A percentile compares a stretch with the other conserved stretches of the same genome.
phyloP scores from a whole-genome alignment of 2,797 vertebrate genomes.

The Diglossa cyanea region DNA sequence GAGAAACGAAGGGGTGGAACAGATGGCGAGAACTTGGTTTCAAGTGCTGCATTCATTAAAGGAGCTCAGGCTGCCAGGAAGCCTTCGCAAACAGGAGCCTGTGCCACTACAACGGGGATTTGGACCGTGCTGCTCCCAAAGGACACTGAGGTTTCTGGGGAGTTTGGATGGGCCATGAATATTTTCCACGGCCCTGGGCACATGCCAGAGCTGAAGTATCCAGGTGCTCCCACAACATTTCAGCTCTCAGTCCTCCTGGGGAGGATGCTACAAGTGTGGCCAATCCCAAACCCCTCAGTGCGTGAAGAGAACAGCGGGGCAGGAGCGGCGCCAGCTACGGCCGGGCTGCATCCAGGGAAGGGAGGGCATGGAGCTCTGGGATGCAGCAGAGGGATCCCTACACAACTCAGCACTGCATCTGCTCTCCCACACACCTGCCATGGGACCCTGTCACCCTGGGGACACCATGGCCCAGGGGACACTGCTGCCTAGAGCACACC shows the following conservation, averaged over 20 bases:
- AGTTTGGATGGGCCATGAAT: background rate
- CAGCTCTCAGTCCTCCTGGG: background rate
- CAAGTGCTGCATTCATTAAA: constrained; percentile 62
- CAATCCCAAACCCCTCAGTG: background rate
- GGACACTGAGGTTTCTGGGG: background rate
- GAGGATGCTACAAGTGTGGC: fast-evolving
- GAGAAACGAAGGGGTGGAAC: constrained; percentile 54
- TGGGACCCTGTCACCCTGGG: fast-evolving
- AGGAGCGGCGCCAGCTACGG: fast-evolving
- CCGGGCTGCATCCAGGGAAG: fast-evolving
- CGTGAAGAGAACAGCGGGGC: fast-evolving
- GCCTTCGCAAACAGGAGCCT: constrained; percentile 21
- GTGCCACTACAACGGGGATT: background rate
- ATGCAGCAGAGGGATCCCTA: background rate
- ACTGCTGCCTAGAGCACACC: no score
- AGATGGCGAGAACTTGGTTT: constrained; percentile 59
- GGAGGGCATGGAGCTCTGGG: background rate
- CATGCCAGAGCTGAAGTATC: background rate
- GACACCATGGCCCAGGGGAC: background rate
- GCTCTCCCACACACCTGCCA: fast-evolving
- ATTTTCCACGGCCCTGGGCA: background rate
- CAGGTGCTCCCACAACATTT: background rate
- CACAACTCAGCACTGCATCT: fast-evolving
- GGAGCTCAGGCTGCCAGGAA: constrained; percentile 40
- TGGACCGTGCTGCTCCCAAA: background rate